Conservation (phyloP, 2,113 vertebrate species). For the Phrynosoma blainvillii region DNA sequence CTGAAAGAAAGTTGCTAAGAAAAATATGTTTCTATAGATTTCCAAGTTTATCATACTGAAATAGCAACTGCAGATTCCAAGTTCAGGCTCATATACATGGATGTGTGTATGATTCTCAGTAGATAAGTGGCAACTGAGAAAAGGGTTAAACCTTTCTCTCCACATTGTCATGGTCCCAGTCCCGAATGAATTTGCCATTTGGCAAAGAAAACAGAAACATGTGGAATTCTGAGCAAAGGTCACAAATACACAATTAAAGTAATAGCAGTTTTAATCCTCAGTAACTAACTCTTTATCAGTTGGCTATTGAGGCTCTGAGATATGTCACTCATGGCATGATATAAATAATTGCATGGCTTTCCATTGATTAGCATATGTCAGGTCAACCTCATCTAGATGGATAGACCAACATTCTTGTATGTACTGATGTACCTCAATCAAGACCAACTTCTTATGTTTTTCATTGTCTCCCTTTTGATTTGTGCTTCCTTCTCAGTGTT, state of each 20-base stretch:
- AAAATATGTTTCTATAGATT: conserved; percentile 24
- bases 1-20: conserved; percentile 6
- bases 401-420: neutral
- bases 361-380: neutral
- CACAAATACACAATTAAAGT: neutral
- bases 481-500: neutral
- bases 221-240: neutral
- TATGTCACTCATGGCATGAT: neutral
- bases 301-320: neutral
- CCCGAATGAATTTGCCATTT: neutral
- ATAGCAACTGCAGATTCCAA: neutral
- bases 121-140: neutral
- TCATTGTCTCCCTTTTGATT: neutral
- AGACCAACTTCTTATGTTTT: neutral
- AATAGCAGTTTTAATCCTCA: neutral
- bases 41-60: neutral
- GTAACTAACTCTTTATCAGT: neutral
- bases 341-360: neutral
- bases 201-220: neutral
- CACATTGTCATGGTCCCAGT: neutral
- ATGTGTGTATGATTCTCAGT: neutral
- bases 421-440: neutral
- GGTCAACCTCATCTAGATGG: neutral
- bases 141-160: neutral
- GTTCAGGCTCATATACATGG: neutral